Base-by-base conservation (phyloP, 2,888 invertebrate species). In the Drosophila macrospina region DNA sequence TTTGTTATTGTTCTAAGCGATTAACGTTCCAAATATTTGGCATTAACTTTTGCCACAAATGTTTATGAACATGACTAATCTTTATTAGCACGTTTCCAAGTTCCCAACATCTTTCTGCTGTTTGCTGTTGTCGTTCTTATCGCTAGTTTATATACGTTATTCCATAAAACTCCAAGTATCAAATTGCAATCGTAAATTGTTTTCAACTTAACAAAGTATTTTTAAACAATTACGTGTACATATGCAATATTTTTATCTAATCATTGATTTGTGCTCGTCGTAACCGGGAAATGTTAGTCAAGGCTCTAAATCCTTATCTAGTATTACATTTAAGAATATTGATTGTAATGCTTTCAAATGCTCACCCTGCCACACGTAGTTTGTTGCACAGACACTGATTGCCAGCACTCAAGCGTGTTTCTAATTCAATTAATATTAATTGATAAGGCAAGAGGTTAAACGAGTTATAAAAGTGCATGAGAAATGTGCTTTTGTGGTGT, bases 391-490 rank as follows among this genome's bases (percentile, higher is more conserved):
- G 16, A 51, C 73, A 64, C 72, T 72, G 73, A 74, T 74, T 74
- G 78, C 30, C 24, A 10, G 4, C 36, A 36, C 42, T 36, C 51
- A 32, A 41, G 36, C 30, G 41, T 30, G 36, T 44, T 41, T 63
- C 59, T 85, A 87, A 82, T 87, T 64, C 69, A 87, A 82, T 82
- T 86, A 68, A 79, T 52, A 64, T 64, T 86, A 83, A 83, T 83
- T 83, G 80, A 71, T 28, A 54, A 55, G 88, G 69, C 88, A 86
- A 65, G 47, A 55, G 82, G 86, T 88, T 73, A 86, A 68, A 52
- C 51, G 37, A 74, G 57, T 50, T 59, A 72, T 36, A 16, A 13
- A 62, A 72, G 41, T 78, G 71, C 56, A 47, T 30, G 47, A 10
- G 47, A 42, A 55, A 55, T 55, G 42, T 55, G 55, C 30, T 54